These are phyloP conservation scores for Corythoichthys haematopterus DNA, from an alignment of 2,113 vertebrate species.

Conservation along the genomic window DNA sequence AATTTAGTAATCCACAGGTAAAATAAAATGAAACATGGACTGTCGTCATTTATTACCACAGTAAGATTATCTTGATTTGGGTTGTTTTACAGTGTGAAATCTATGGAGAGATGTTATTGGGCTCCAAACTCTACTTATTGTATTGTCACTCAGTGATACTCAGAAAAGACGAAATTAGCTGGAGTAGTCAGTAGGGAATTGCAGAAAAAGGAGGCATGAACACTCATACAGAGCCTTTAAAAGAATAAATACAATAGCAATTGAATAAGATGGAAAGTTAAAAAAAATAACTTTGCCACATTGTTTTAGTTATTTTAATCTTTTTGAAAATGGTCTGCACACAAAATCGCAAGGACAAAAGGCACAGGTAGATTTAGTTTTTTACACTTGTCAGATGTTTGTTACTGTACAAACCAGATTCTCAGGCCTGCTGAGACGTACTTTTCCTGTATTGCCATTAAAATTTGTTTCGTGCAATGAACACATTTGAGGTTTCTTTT, in stretches of 20 bases:
- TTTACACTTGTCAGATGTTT: constrained; percentile 19
- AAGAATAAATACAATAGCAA: no score
- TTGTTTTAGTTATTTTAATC: no score
- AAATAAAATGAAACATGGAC: not conserved
- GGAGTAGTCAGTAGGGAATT: no score
- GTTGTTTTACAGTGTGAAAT: not conserved
- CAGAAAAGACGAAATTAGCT: not conserved
- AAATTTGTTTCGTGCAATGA: constrained; percentile 46
- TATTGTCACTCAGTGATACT: constrained; percentile 31
- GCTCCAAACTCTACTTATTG: constrained; percentile 31
- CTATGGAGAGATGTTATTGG: constrained; percentile 2
- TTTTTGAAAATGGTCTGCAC: no score
- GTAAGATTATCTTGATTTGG: not conserved
- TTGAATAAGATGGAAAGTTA: no score
- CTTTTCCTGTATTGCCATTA: constrained; percentile 39
- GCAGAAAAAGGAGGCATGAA: no score
- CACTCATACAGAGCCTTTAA: no score
- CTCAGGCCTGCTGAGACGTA: constrained; percentile 19
- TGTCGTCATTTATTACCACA: not conserved
- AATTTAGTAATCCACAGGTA: not conserved
- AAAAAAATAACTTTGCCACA: no score
- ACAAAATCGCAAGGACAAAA: no score
- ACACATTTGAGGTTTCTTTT: not conserved
- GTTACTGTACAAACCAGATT: constrained; percentile 34
- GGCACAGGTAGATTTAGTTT: no score